These are phyloP conservation scores for Metopia argyrocephala DNA, from an alignment of 2,888 invertebrate species.

Conservation along the genomic window DNA sequence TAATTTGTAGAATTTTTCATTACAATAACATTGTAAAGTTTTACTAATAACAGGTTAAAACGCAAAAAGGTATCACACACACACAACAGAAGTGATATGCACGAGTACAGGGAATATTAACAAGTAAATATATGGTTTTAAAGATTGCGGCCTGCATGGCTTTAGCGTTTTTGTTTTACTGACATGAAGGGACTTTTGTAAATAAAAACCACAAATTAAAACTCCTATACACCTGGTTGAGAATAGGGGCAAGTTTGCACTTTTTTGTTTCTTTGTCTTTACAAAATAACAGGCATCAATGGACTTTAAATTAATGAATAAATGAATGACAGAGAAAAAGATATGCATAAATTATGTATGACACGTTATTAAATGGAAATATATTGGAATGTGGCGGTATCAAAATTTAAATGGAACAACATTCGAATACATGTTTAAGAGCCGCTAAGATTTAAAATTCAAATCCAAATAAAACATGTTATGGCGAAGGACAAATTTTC, in stretches of 20 bases:
- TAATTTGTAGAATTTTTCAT: slow-evolving; percentile 63
- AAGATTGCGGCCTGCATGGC: slow-evolving; percentile 42
- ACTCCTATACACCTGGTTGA: slow-evolving; percentile 32
- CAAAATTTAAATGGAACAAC: too few relatives aligned
- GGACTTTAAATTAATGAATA: slow-evolving; percentile 36
- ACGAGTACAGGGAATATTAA: not conserved
- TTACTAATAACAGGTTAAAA: slow-evolving; percentile 57
- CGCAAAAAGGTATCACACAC: slow-evolving; percentile 37
- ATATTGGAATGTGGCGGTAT: too few relatives aligned
- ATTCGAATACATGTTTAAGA: not conserved
- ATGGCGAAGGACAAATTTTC: slow-evolving; percentile 15
- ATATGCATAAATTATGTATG: slow-evolving; percentile 20
- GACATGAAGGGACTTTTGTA: slow-evolving; percentile 24
- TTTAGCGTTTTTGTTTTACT: slow-evolving; percentile 39
- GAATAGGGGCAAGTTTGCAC: too few relatives aligned
- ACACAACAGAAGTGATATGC: not conserved
- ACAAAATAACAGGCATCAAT: slow-evolving; percentile 38
- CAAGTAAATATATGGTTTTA: not conserved
- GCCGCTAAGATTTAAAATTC: not conserved
- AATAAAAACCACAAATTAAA: slow-evolving; percentile 58
- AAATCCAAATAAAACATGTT: not conserved
- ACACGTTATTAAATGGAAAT: slow-evolving; percentile 31
- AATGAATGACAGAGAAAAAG: slow-evolving; percentile 11
- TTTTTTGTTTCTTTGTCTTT: too few relatives aligned
- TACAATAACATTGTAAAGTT: slow-evolving; percentile 55